Evolutionary conservation across 2,888 invertebrate genomes (phyloP).

Genomic region (Zelleria hepariella): DNA sequence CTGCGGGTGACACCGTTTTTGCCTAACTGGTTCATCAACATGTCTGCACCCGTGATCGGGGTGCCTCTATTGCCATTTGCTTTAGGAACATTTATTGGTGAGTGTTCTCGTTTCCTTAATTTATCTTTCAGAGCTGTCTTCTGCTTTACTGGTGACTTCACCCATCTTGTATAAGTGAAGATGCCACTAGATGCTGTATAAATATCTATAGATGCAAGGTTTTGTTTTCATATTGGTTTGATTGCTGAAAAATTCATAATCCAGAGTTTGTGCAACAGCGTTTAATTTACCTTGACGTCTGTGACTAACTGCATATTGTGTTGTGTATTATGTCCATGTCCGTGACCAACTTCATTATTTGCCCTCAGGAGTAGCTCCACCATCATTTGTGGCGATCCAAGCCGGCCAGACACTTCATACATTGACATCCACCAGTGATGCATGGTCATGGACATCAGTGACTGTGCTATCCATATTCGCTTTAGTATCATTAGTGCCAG

Average conservation of each 20-base stretch:
- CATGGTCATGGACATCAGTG: constrained; percentile 91
- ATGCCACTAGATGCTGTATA: too few relatives aligned
- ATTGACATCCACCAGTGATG: constrained; percentile 88
- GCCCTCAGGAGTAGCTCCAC: constrained; percentile 91
- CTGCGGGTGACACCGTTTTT: constrained; percentile 96
- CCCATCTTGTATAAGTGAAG: too few relatives aligned
- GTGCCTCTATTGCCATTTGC: constrained; percentile 95
- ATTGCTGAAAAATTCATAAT: too few relatives aligned
- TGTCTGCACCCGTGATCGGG: constrained; percentile 96
- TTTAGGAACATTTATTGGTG: constrained; percentile 94
- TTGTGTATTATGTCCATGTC: background rate
- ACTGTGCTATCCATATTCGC: constrained; percentile 84
- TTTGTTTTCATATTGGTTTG: too few relatives aligned
- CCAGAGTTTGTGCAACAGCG: too few relatives aligned
- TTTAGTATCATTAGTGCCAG: constrained; percentile 87
- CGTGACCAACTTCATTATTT: background rate
- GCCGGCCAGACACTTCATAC: constrained; percentile 96
- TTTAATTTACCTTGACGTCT: too few relatives aligned
- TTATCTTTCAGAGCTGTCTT: too few relatives aligned
- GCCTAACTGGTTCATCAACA: constrained; percentile 99
- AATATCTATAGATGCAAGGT: too few relatives aligned
- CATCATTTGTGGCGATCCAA: constrained; percentile 97
- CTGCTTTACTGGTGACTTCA: too few relatives aligned
- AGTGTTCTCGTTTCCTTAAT: constrained; percentile 29
- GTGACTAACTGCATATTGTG: background rate